Base-by-base conservation (phyloP, 2,113 vertebrate genomes). In the Indicator maculatus region DNA sequence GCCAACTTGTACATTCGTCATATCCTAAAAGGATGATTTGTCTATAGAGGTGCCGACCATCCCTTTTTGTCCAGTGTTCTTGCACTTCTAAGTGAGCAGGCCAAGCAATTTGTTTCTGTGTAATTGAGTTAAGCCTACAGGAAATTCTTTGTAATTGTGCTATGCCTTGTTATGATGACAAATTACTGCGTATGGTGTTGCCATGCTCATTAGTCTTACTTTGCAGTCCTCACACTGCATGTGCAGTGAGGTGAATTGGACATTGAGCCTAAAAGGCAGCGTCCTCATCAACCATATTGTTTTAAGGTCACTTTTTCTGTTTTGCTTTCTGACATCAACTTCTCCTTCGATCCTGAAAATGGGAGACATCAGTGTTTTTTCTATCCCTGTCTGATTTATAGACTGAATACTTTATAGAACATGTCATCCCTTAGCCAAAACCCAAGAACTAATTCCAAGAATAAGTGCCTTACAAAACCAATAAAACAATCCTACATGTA, bases 161-260 rank as follows among this genome's bases (percentile, higher is more conserved):
- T 82, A 4, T 86, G 60, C 53, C 95, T 96, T 93, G 60, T 96
- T 96, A 94, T 44, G 56, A 89, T 95, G 93, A 96, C 96, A 60
- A 96, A 96, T 96, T 95, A 75, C 93, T 92, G 69, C 7, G 8
- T 81, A 38, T 50, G 27, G 91, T 96, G 92, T 76, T 93, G 70
- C 83, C 47, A 65, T 33, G 47, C 50, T 92, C 85, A 80, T 96
- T 97, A 96, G 87, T 95, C 56, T 88, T 81, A n/a, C 45, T 92
- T 88, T 71, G 26, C 31, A 77, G 50, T 88, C 69, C 72, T 79
- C 53, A 82, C 31, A 53, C 82, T 72, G 47, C 38, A 18, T 36
- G 20, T 87, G 71, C 27, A 39, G 39, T 71, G 78, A 94, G 72
- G 93, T 81, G 87, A 91, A 91, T 79, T 93, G 75, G 63, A 86